These are phyloP conservation scores for Eledona agricola DNA, from an alignment of 2,888 invertebrate genomes.

Conservation along the genomic window DNA sequence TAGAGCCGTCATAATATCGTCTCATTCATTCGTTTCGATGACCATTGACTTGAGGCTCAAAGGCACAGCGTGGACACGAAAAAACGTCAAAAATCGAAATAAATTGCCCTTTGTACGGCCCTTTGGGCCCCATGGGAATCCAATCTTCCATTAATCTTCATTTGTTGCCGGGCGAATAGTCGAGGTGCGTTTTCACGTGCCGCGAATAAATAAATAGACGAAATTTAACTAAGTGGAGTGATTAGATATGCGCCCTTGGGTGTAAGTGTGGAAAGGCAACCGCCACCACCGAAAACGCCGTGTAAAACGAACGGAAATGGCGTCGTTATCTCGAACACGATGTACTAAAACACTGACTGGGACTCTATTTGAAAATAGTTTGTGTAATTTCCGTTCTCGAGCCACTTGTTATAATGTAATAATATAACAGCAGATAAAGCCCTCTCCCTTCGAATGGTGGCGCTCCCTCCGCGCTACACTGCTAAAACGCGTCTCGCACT, in stretches of 20 bases:
- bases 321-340: constrained; percentile 60
- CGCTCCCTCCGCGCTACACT: constrained; percentile 38
- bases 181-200: too few species aligned
- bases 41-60: constrained; percentile 45
- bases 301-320: constrained; percentile 60
- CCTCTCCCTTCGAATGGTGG: constrained; percentile 28
- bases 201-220: too few species aligned
- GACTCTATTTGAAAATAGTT: constrained; percentile 64
- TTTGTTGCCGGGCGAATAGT: constrained; percentile 54
- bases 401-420: constrained; percentile 63
- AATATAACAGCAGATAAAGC: constrained; percentile 59
- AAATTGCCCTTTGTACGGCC: constrained; percentile 20
- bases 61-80: constrained; percentile 46
- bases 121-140: constrained; percentile 27
- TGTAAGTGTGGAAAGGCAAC: too few species aligned
- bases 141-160: constrained; percentile 51
- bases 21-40: constrained; percentile 41
- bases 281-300: too few species aligned
- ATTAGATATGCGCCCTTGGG: too few species aligned
- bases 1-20: constrained; percentile 47
- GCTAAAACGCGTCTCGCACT: constrained; percentile 33
- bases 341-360: constrained; percentile 60
- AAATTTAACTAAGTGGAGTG: too few species aligned
- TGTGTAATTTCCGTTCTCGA: constrained; percentile 63
- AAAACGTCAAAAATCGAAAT: constrained; percentile 48